Percentiles rank a stretch among this genome's conserved stretches.
phyloP scores from a whole-genome alignment of 2,113 vertebrate species.

The Chaetorhynchus papuensis region DNA sequence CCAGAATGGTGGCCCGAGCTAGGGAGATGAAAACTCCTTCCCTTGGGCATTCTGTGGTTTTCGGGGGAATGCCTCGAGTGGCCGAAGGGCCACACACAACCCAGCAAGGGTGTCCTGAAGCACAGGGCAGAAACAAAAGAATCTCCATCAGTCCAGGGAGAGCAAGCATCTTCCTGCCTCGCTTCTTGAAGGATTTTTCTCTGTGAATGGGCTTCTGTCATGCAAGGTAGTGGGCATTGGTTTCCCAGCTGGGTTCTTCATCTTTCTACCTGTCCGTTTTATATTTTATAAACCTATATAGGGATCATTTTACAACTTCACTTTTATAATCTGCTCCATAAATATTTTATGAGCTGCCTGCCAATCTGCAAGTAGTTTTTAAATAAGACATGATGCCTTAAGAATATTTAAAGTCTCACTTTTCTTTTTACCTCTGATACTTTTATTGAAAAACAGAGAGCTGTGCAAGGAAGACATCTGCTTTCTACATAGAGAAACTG shows the following conservation, averaged over 20 bases:
- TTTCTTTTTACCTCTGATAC: constrained; percentile 5
- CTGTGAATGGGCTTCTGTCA: neutral
- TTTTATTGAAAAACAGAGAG: constrained; percentile 18
- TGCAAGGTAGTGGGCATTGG: neutral
- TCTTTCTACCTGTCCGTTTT: constrained; percentile 20
- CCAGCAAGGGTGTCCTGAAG: neutral
- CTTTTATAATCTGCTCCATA: constrained; percentile 53
- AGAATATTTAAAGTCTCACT: constrained; percentile 51
- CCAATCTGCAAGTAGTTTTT: constrained; percentile 57
- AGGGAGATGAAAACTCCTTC: neutral
- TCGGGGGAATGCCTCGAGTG: fast-evolving
- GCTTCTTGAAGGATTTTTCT: neutral
- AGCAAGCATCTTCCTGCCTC: neutral
- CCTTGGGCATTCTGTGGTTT: neutral
- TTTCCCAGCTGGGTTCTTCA: constrained; percentile 22
- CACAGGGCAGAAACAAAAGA: neutral
- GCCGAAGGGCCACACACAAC: neutral
- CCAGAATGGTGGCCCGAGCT: neutral
- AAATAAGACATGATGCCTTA: constrained; percentile 54
- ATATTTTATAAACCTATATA: constrained; percentile 58
- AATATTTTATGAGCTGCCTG: constrained; percentile 54
- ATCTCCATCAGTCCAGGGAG: neutral
- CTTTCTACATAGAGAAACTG: constrained; percentile 18
- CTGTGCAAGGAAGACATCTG: neutral
- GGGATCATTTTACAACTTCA: constrained; percentile 55